Percentiles rank a stretch among this genome's conserved stretches.
phyloP scores from a whole-genome alignment of 53 echinoderm and acorn worm species.

The Patiria pectinifera region DNA sequence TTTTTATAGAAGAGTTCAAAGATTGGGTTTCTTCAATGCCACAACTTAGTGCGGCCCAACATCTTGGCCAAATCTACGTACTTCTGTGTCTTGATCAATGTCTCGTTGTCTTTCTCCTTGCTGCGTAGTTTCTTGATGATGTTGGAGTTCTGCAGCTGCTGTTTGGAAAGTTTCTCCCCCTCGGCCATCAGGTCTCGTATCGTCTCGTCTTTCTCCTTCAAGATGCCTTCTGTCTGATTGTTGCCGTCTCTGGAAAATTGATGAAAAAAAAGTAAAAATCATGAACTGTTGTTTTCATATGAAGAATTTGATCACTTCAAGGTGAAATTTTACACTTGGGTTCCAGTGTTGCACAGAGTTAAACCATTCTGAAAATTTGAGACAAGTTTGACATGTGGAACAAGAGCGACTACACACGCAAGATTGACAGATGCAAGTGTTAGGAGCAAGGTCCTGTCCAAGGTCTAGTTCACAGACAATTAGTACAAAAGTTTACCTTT shows the following conservation, averaged over 20 bases:
- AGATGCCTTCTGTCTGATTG: constrained; percentile 58
- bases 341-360: not conserved
- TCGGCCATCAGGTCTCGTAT: constrained; percentile 80
- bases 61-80: constrained; percentile 31
- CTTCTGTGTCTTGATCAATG: constrained; percentile 82
- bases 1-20: too few species aligned
- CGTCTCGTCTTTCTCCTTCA: constrained; percentile 87
- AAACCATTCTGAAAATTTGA: too few species aligned
- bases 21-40: too few species aligned
- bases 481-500: too few species aligned
- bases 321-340: not conserved
- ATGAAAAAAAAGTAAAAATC: not conserved
- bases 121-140: constrained; percentile 90
- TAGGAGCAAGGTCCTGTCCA: too few species aligned
- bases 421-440: too few species aligned
- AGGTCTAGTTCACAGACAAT: too few species aligned
- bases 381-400: too few species aligned
- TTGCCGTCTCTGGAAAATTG: constrained; percentile 66
- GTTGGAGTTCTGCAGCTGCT: constrained; percentile 96
- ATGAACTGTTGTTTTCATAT: not conserved
- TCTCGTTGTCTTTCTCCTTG: constrained; percentile 93
- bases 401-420: too few species aligned
- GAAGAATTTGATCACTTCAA: not conserved
- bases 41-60: too few species aligned
- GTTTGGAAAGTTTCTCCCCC: constrained; percentile 92